phyloP scores from a whole-genome alignment of 2,113 vertebrate genomes.

The Monarcha castaneiventris region DNA sequence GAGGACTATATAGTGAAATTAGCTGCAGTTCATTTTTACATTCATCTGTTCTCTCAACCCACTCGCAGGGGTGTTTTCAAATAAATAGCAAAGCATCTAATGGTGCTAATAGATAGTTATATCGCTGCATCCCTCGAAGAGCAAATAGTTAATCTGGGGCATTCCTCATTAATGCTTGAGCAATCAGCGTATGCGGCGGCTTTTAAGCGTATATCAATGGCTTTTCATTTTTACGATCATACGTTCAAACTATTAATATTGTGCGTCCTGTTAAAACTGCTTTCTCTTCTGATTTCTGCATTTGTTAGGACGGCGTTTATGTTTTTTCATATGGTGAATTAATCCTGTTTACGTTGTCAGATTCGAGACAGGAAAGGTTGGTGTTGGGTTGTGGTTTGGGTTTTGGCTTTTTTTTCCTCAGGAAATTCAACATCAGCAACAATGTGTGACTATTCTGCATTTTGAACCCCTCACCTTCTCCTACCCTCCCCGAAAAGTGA shows the following conservation, averaged over 20 bases:
- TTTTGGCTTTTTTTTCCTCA: neutral
- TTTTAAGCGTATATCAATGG: conserved; percentile 29
- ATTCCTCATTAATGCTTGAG: conserved; percentile 66
- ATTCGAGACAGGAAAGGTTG: conserved; percentile 46
- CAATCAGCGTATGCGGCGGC: conserved; percentile 40
- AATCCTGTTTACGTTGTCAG: conserved; percentile 63
- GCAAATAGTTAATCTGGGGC: conserved; percentile 55
- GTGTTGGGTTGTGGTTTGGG: neutral
- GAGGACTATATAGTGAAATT: conserved; percentile 49
- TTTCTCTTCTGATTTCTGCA: conserved; percentile 32
- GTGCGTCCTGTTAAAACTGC: conserved; percentile 3
- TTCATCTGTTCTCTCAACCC: conserved; percentile 17
- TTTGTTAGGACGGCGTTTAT: neutral
- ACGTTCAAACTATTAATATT: conserved; percentile 24
- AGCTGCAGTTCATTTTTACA: conserved; percentile 42
- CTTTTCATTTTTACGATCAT: conserved; percentile 32
- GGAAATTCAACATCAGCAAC: conserved; percentile 46
- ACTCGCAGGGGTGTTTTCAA: conserved; percentile 54
- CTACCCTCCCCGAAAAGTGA: neutral
- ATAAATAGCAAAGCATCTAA: conserved; percentile 53
- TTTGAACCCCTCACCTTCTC: neutral
- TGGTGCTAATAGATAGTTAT: conserved; percentile 41
- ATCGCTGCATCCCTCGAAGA: conserved; percentile 29
- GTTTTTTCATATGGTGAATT: conserved; percentile 57
- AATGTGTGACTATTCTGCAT: neutral